Conservation (phyloP, 37 sponge, comb jelly and placozoan genomes). For the Amphimedon queenslandica region DNA sequence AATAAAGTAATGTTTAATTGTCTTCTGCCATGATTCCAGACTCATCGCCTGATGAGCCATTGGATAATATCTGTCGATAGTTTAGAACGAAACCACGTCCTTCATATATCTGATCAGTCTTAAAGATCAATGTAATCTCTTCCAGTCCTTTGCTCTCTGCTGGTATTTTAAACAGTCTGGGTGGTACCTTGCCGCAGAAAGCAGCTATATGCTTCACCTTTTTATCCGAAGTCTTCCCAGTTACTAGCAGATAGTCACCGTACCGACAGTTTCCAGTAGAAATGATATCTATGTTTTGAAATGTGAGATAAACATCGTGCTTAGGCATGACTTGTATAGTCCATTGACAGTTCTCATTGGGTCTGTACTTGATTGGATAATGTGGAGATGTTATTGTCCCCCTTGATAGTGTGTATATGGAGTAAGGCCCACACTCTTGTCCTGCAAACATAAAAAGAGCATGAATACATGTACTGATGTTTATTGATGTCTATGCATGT, state of each 20-base stretch:
- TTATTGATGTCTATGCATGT: background rate
- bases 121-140: slow-evolving; percentile 20
- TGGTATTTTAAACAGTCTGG: no score
- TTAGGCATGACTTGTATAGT: slow-evolving; percentile 17
- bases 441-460: slow-evolving; percentile 1
- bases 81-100: slow-evolving; percentile 28
- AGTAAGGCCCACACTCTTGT: slow-evolving; percentile 42
- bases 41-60: background rate
- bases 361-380: slow-evolving; percentile 44
- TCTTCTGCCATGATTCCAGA: background rate
- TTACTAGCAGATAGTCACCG: slow-evolving; percentile 29
- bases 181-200: no score
- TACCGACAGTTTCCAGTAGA: slow-evolving; percentile 14
- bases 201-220: background rate
- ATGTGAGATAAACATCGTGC: slow-evolving; percentile 11
- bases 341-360: slow-evolving; percentile 27
- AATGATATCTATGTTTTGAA: slow-evolving; percentile 27
- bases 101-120: slow-evolving; percentile 14
- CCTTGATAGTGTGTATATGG: slow-evolving; percentile 18
- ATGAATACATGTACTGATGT: background rate
- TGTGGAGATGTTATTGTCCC: slow-evolving; percentile 58
- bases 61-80: slow-evolving; percentile 28
- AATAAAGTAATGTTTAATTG: background rate
- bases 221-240: background rate
- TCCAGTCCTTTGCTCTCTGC: background rate